Evolutionary conservation across 2,888 invertebrate genomes (phyloP).

Genomic region (Prionchulus punctatus): DNA sequence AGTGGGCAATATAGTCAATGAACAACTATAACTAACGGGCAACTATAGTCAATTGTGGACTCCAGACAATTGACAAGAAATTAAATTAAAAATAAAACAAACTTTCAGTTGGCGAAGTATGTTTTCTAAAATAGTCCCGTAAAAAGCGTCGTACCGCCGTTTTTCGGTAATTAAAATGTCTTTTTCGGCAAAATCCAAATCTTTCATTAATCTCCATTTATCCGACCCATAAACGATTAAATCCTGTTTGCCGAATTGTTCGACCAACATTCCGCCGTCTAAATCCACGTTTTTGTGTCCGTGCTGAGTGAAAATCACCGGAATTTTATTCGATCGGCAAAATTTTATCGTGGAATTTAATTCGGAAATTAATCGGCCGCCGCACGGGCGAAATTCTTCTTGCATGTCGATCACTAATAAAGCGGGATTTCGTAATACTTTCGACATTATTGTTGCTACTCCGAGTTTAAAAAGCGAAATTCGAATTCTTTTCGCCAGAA

Average conservation of each 20-base stretch:
- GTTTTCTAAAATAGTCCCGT: constrained; percentile 9
- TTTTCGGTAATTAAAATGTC: constrained; percentile 11
- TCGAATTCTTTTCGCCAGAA: too few relatives aligned
- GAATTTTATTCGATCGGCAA: constrained; percentile 3
- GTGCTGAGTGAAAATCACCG: constrained; percentile 12
- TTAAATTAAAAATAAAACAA: too few relatives aligned
- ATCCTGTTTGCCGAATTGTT: constrained; percentile 3
- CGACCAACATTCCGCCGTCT: constrained; percentile 8
- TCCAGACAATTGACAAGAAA: too few relatives aligned
- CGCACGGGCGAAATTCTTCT: not conserved
- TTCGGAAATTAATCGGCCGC: constrained; percentile 1
- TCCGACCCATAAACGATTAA: constrained; percentile 3
- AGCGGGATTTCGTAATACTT: too few relatives aligned
- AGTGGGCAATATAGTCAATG: too few relatives aligned
- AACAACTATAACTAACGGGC: too few relatives aligned
- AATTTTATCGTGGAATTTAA: constrained; percentile 1
- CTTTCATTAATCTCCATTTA: constrained; percentile 8
- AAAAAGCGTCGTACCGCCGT: constrained; percentile 12
- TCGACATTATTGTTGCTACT: too few relatives aligned
- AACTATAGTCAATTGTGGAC: too few relatives aligned
- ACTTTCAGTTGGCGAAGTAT: constrained; percentile 8
- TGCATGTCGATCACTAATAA: constrained; percentile 13
- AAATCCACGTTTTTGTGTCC: constrained; percentile 10
- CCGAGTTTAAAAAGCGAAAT: too few relatives aligned
- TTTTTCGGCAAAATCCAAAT: not conserved